Evolutionary conservation across 2,888 invertebrate genomes (phyloP), one percentile per base, ranked within the genome.

Genomic region (Microdon myrmicae): DNA sequence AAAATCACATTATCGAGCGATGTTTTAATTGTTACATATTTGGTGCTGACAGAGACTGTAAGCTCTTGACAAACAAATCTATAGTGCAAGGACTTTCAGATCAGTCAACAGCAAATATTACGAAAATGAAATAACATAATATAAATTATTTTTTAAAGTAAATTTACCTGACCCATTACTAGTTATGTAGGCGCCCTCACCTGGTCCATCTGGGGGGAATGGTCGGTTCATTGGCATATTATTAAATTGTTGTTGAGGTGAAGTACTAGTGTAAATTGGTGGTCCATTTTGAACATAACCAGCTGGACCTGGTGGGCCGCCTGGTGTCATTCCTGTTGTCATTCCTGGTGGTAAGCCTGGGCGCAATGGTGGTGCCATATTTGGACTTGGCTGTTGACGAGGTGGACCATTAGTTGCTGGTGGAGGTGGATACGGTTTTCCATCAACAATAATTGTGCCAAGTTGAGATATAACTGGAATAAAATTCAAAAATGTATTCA

Each of bases 401-500:
- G 77, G 77, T 10, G 76, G 78, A 1, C 74, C 76, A 49, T 73
- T 78, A 31, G 73, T 73, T 5, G 83, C 81, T 22, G 81, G 81
- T 3, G 81, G 79, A 12, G 82, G 73, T 20, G 87, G 86, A 82
- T 90, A 91, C 68, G 89, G 85, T 75, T 90, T 86, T 54, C 92
- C 92, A 81, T 92, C 92, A 58, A 92, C 92, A 29, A 92, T 88
- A 71, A 92, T 90, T 61, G 88, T 88, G 67, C 92, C 92, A 74
- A 92, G 87, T 39, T 86, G 86, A 34, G 88, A 87, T 70, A 92
- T 84, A 67, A 90, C 90, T 89, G 75, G 10, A 74, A 76, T 10
- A 54, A 45, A 25, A 23, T 31, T 31, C 2, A 16, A 10, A 14
- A 7, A 35, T 17, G 2, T 14, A 13, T 5, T 14, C 12, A 43